Conservation (phyloP, 2,797 vertebrate genomes). For the Spatula clypeata region DNA sequence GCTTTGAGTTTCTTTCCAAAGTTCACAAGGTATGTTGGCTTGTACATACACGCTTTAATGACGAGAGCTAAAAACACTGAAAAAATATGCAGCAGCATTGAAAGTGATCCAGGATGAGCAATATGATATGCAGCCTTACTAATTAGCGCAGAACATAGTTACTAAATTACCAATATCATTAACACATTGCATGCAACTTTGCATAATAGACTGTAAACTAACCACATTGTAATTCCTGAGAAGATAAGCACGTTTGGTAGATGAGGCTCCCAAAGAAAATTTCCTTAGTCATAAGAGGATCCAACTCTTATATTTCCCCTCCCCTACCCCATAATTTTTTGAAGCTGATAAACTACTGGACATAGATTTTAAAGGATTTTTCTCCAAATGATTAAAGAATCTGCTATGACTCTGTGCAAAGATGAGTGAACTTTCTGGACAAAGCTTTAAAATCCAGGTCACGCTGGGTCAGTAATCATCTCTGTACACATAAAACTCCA, state of each 20-base stretch:
- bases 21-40: constrained; percentile 57
- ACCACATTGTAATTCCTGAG: constrained; percentile 55
- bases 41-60: constrained; percentile 54
- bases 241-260: constrained; percentile 30
- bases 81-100: constrained; percentile 45
- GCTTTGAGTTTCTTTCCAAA: constrained; percentile 53
- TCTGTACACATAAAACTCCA: neutral
- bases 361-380: neutral
- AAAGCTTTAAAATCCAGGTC: neutral
- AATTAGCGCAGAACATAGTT: constrained; percentile 65
- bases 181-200: constrained; percentile 53
- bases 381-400: neutral
- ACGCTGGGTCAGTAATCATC: neutral
- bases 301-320: neutral
- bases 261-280: constrained; percentile 1
- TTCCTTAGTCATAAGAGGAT: constrained; percentile 27
- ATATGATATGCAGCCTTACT: constrained; percentile 32
- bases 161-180: constrained; percentile 65
- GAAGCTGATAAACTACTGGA: neutral
- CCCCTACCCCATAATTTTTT: neutral
- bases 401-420: neutral
- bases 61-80: constrained; percentile 38
- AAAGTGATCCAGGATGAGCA: constrained; percentile 74
- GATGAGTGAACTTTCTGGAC: neutral
- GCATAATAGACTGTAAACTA: constrained; percentile 60